Evolutionary conservation across 2,888 invertebrate genomes (phyloP).

Genomic region (Pediacus dermestoides): DNA sequence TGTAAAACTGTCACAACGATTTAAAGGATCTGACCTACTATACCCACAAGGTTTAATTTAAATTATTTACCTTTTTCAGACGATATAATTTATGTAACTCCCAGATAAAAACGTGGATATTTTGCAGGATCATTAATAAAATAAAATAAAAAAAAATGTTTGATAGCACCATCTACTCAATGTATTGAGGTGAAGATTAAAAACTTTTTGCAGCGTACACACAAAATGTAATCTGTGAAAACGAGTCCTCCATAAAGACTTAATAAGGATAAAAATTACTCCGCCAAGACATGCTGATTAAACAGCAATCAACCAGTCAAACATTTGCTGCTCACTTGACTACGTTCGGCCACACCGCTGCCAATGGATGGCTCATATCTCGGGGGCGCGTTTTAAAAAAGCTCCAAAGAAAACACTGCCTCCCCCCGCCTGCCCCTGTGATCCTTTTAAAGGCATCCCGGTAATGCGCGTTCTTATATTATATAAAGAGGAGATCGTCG

Average conservation of each 20-base stretch:
- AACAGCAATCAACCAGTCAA: conserved; percentile 46
- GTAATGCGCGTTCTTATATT: conserved; percentile 36
- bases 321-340: conserved; percentile 37
- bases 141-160: not conserved
- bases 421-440: conserved; percentile 30
- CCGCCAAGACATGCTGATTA: conserved; percentile 47
- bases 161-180: too few relatives aligned
- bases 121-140: too few relatives aligned
- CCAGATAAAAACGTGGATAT: too few relatives aligned
- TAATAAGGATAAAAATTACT: conserved; percentile 49
- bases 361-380: conserved; percentile 43
- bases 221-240: conserved; percentile 39
- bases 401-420: conserved; percentile 38
- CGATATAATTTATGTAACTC: too few relatives aligned
- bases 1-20: too few relatives aligned
- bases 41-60: too few relatives aligned
- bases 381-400: conserved; percentile 41
- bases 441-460: conserved; percentile 41
- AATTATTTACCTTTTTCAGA: too few relatives aligned
- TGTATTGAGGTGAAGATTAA: conserved; percentile 19
- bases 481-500: conserved; percentile 31
- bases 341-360: conserved; percentile 31
- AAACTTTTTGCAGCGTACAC: conserved; percentile 30
- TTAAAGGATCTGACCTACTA: too few relatives aligned
- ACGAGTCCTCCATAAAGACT: conserved; percentile 33